Conservation (phyloP, 2,113 vertebrate genomes). For the Leptocoma aspasia region DNA sequence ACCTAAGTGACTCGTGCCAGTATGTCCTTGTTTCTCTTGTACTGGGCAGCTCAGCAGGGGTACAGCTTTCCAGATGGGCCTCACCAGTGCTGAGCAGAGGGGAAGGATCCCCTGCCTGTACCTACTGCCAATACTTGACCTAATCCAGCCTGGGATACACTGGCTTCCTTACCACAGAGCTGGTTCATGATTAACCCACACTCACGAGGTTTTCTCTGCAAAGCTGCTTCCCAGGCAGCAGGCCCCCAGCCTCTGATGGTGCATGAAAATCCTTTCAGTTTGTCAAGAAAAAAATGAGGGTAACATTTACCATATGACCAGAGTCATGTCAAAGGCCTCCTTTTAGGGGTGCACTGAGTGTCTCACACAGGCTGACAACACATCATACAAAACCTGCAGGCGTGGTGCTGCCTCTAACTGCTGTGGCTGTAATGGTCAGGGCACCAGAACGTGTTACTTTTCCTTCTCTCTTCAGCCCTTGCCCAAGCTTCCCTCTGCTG, state of each 20-base stretch:
- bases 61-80: not conserved
- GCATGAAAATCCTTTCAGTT: not conserved
- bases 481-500: not conserved
- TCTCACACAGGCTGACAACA: not conserved
- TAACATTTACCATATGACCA: not conserved
- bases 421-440: not conserved
- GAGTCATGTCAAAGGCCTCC: fast-evolving
- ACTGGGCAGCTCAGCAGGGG: not conserved
- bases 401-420: not conserved
- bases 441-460: not conserved
- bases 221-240: not conserved
- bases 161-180: not conserved
- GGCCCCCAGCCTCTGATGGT: not conserved
- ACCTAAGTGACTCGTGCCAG: not conserved
- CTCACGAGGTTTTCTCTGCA: not conserved
- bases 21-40: not conserved
- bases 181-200: not conserved
- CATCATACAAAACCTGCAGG: fast-evolving
- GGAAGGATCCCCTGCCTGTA: not conserved
- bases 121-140: not conserved
- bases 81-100: not conserved
- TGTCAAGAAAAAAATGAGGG: not conserved
- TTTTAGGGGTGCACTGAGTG: fast-evolving
- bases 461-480: not conserved
- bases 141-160: fast-evolving